Evolutionary conservation across 2,888 invertebrate genomes (phyloP), one percentile per base, ranked within the genome.

Genomic region (Ectemnius lituratus): DNA sequence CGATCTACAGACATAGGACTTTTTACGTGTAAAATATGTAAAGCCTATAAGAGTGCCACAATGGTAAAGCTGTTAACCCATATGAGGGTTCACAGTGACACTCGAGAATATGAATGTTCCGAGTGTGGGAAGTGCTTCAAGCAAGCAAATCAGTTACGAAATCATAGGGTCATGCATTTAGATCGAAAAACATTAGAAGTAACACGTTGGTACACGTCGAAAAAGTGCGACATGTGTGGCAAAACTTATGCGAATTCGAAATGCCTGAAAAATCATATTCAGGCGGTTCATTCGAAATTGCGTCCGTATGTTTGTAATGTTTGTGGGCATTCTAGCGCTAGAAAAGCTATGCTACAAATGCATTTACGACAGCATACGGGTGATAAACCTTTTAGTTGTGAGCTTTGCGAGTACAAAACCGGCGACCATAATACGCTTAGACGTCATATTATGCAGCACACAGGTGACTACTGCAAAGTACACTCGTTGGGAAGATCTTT

Each of bases 291-390:
- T 88, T 94, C 94, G 76, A 94, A 95, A 87, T 92, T 94, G 61
- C 94, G 95, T 82, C 95, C 95, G 0, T 96, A 94, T 81, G 94
- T 94, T 46, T 96, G 96, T 85, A 94, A 93, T 83, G 94, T 95
- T 66, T 96, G 96, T 87, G 94, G 94, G 11, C 94, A 95, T 85
- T 93, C 94, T 79, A 94, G 94, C 27, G 93, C 95, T 0, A 91
- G 95, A 59, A 95, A 95, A 84, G 93, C 95, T 3, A 94, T 95
- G 92, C 88, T 95, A 67, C 87, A 94, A 92, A 92, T 96, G 80
- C 96, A 96, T 88, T 91, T 94, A 83, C 91, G 96, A 13, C 95
- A 95, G 81, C 96, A 96, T 83, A 95, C 96, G 0, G 95, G 96
- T 3, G 95, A 95, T 82, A 96, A 96, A 86, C 96, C 96, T 0